A percentile compares a stretch with the other conserved stretches of the same genome.
Evolutionary conservation across 2,888 invertebrate species (phyloP).

Genomic region (Andrena dorsata): DNA sequence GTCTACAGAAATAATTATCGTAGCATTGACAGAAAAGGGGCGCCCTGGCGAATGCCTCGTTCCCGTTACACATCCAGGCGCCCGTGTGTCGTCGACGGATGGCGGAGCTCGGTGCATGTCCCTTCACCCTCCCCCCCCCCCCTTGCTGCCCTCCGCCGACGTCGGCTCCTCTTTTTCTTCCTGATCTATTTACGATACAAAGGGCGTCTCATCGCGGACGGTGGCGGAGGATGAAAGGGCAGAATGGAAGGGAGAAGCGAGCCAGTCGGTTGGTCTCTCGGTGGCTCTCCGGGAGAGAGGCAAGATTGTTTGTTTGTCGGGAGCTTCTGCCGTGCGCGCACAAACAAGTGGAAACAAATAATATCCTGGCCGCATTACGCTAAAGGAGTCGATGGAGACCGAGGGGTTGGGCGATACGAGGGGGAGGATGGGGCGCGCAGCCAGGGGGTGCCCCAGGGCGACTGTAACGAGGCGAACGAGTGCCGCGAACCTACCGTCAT

Average conservation of each 20-base stretch:
- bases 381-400: slow-evolving; percentile 62
- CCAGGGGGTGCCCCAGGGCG: slow-evolving; percentile 74
- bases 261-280: slow-evolving; percentile 46
- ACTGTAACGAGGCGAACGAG: slow-evolving; percentile 79
- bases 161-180: slow-evolving; percentile 28
- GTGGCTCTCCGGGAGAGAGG: slow-evolving; percentile 66
- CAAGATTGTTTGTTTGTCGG: slow-evolving; percentile 81
- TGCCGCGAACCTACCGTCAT: slow-evolving; percentile 77
- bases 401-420: slow-evolving; percentile 5
- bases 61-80: slow-evolving; percentile 59
- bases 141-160: slow-evolving; percentile 18
- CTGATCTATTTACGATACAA: slow-evolving; percentile 67
- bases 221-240: slow-evolving; percentile 22
- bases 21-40: slow-evolving; percentile 77
- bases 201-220: slow-evolving; percentile 47
- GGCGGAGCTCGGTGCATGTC: slow-evolving; percentile 18
- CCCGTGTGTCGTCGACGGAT: slow-evolving; percentile 39
- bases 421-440: slow-evolving; percentile 27
- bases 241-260: slow-evolving; percentile 23
- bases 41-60: slow-evolving; percentile 69
- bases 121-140: slow-evolving; percentile 15
- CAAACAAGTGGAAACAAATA: slow-evolving; percentile 84
- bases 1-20: slow-evolving; percentile 84
- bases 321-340: slow-evolving; percentile 74
- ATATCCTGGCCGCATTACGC: slow-evolving; percentile 82